Evolutionary conservation across 2,888 invertebrate species (phyloP).

Genomic region (Orchesellides sinensis): DNA sequence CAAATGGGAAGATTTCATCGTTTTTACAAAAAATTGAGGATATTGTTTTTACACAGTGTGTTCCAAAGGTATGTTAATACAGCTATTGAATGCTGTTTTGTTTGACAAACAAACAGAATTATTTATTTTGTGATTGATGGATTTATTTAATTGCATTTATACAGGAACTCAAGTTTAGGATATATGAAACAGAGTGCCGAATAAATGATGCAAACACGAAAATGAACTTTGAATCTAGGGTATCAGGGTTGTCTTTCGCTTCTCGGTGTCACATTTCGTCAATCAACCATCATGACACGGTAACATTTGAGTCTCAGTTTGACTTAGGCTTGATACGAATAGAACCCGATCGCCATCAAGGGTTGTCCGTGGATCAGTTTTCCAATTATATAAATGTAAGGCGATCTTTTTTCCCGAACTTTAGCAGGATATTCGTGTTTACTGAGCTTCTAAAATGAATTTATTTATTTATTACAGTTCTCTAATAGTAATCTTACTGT

Average conservation of each 20-base stretch:
- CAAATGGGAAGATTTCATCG: constrained; percentile 13
- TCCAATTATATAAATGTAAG: constrained; percentile 74
- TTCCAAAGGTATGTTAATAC: constrained; percentile 70
- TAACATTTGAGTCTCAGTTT: constrained; percentile 74
- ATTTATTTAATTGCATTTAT: background rate
- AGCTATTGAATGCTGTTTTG: background rate
- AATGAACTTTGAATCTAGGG: constrained; percentile 72
- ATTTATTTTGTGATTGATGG: background rate
- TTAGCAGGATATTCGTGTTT: background rate
- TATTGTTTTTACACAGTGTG: constrained; percentile 70
- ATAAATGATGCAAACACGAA: constrained; percentile 71
- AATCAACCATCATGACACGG: constrained; percentile 62
- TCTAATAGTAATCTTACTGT: constrained; percentile 69
- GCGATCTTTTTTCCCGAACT: too few species aligned
- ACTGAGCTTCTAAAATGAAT: constrained; percentile 1
- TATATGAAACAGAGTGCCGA: constrained; percentile 74
- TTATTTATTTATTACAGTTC: constrained; percentile 61
- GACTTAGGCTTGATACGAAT: constrained; percentile 73
- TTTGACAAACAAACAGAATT: too few species aligned
- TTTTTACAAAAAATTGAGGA: constrained; percentile 71
- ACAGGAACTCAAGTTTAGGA: constrained; percentile 73
- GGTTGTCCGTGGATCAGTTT: constrained; percentile 73
- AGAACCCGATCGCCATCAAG: constrained; percentile 73
- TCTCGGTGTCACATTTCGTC: constrained; percentile 72
- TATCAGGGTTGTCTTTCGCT: constrained; percentile 73